Conservation (phyloP, 2,113 vertebrate species). For the Phylloscopus trochiloides region DNA sequence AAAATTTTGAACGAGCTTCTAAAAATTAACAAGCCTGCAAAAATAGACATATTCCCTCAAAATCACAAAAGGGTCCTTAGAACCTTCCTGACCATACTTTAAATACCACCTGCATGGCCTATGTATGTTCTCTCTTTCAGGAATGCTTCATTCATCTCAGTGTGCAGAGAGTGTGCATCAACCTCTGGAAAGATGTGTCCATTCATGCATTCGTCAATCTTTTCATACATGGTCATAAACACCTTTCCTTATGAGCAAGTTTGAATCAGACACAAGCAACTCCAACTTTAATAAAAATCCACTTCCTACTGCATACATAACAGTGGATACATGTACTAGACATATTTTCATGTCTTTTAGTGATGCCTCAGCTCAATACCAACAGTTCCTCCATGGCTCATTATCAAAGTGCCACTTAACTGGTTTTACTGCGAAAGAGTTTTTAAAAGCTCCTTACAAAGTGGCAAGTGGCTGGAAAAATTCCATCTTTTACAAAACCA, state of each 20-base stretch:
- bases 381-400: neutral
- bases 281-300: neutral
- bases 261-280: neutral
- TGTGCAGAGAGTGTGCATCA: neutral
- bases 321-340: accelerated
- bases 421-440: neutral
- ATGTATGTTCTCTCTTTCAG: accelerated
- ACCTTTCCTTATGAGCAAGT: neutral
- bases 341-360: neutral
- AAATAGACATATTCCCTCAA: neutral
- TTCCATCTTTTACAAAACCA: neutral
- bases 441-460: neutral
- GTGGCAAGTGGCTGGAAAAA: neutral
- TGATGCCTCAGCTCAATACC: neutral
- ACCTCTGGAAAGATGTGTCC: neutral
- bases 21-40: neutral
- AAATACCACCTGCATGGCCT: neutral
- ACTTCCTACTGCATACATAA: neutral
- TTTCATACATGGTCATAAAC: neutral
- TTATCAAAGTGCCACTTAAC: neutral
- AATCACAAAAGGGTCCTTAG: neutral
- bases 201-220: neutral
- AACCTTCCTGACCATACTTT: neutral
- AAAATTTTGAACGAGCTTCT: neutral
- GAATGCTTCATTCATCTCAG: neutral